phyloP scores from a whole-genome alignment of 2,113 vertebrate genomes.

The Rhinopomastus cyanomelas region DNA sequence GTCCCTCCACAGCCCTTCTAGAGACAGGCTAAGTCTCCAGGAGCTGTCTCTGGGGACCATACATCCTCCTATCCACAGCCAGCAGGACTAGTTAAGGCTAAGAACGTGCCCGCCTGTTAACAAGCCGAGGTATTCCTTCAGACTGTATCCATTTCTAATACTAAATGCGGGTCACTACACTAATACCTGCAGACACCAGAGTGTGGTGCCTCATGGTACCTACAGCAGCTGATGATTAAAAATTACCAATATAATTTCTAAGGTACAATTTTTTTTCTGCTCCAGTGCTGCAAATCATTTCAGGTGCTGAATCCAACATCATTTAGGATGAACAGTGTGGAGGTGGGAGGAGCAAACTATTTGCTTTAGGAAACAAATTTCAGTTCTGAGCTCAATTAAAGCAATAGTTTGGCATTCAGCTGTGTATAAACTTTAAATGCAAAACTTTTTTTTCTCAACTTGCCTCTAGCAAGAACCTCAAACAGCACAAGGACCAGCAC shows the following conservation, averaged over 20 bases:
- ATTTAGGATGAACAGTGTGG: background rate
- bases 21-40: background rate
- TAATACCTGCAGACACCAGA: background rate
- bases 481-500: background rate
- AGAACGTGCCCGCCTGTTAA: background rate
- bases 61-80: background rate
- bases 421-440: background rate
- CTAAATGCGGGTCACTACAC: fast-evolving
- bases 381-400: no score
- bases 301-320: background rate
- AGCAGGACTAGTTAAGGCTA: background rate
- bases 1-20: background rate
- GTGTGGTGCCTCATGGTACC: fast-evolving
- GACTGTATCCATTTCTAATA: background rate
- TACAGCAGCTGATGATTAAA: background rate
- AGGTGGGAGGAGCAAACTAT: no score
- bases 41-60: background rate
- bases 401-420: no score
- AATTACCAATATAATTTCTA: background rate
- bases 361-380: no score
- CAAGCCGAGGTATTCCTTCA: background rate
- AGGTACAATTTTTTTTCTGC: background rate
- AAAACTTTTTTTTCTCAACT: background rate
- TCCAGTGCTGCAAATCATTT: background rate
- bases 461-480: background rate